These are phyloP conservation scores for Anthoscopus minutus DNA, from an alignment of 2,113 vertebrate species.

Conservation along the genomic window DNA sequence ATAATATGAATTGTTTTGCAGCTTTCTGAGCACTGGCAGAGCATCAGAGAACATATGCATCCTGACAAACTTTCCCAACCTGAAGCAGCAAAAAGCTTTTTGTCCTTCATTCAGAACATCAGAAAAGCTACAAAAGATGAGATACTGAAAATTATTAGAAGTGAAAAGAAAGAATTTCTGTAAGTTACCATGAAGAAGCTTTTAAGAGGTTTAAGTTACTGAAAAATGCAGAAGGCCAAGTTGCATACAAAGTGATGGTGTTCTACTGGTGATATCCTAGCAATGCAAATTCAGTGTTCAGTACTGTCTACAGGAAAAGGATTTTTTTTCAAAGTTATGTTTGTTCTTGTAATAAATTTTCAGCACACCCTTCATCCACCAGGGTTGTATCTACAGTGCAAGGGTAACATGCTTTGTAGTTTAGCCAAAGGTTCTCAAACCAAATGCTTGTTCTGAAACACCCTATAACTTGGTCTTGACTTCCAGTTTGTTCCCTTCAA, in stretches of 20 bases:
- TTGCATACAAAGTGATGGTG: background rate
- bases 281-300: background rate
- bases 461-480: background rate
- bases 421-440: background rate
- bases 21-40: conserved; percentile 86
- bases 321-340: background rate
- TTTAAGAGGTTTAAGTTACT: background rate
- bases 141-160: conserved; percentile 83
- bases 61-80: conserved; percentile 84
- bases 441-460: background rate
- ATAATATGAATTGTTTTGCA: conserved; percentile 43
- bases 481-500: background rate
- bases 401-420: background rate
- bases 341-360: background rate
- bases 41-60: conserved; percentile 75
- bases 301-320: background rate
- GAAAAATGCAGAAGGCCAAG: background rate
- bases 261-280: background rate
- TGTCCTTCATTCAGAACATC: conserved; percentile 84
- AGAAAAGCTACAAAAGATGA: conserved; percentile 84
- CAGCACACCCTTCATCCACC: background rate
- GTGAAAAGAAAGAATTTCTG: conserved; percentile 83
- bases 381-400: background rate
- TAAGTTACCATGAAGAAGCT: conserved; percentile 64
- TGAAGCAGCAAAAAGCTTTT: conserved; percentile 81